These are phyloP conservation scores for Hirtodrosophila alboralis DNA, from an alignment of 2,888 invertebrate genomes.

Conservation along the genomic window DNA sequence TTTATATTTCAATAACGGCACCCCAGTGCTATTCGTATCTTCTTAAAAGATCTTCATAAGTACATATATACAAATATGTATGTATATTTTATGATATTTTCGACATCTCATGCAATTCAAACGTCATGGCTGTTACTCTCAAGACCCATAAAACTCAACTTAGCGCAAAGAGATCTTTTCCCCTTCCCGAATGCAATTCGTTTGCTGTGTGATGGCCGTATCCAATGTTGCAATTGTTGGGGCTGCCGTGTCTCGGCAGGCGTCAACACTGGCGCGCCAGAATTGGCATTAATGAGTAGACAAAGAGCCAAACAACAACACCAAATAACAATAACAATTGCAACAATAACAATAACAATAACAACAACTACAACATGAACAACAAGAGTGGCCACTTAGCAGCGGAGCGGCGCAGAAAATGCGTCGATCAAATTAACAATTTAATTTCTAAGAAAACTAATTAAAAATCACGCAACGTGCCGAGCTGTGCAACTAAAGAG, in stretches of 20 bases:
- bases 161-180: conserved; percentile 15
- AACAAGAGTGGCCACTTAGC: conserved; percentile 65
- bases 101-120: conserved; percentile 23
- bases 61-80: not conserved
- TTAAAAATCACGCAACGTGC: conserved; percentile 79
- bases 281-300: conserved; percentile 81
- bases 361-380: conserved; percentile 16
- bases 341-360: conserved; percentile 32
- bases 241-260: conserved; percentile 54
- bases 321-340: conserved; percentile 31
- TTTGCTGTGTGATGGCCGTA: conserved; percentile 36
- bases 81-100: conserved; percentile 23
- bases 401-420: conserved; percentile 64
- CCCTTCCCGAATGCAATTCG: conserved; percentile 22
- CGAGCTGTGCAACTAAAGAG: conserved; percentile 48
- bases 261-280: conserved; percentile 78
- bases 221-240: conserved; percentile 29
- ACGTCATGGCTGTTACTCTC: conserved; percentile 38
- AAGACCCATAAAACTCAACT: conserved; percentile 45
- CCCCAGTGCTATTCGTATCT: too few species aligned
- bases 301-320: conserved; percentile 53
- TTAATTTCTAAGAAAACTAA: conserved; percentile 83
- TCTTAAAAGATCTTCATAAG: too few species aligned
- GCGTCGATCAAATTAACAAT: conserved; percentile 82
- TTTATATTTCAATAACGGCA: too few species aligned